phyloP scores from a whole-genome alignment of 2,113 vertebrate species.

The Australoheros scitulus region DNA sequence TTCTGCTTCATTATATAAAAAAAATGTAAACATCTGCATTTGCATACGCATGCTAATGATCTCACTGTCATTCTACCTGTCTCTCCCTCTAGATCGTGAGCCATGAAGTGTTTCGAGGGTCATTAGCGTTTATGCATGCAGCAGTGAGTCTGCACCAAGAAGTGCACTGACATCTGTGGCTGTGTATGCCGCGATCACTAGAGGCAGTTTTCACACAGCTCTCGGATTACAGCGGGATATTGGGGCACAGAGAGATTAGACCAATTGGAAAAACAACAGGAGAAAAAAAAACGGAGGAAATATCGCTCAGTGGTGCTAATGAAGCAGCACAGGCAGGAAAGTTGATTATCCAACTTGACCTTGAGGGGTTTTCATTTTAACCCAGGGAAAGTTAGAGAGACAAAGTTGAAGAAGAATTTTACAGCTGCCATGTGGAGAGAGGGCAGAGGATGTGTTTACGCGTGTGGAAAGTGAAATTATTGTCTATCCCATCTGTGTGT shows the following conservation, averaged over 20 bases:
- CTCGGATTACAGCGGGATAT: constrained; percentile 71
- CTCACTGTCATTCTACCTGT: background rate
- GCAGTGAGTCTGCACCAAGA: constrained; percentile 7
- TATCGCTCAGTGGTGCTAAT: constrained; percentile 67
- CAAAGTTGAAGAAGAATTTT: constrained; percentile 37
- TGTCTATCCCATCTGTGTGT: background rate
- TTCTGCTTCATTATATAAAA: background rate
- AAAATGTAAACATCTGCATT: constrained; percentile 7
- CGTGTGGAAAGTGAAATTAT: background rate
- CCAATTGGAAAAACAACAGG: constrained; percentile 73
- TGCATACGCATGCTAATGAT: constrained; percentile 23
- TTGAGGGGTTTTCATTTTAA: constrained; percentile 62
- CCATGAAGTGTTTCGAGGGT: constrained; percentile 25
- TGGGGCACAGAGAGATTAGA: constrained; percentile 71
- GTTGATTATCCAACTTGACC: constrained; percentile 71
- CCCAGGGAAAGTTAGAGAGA: constrained; percentile 47
- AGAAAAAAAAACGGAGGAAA: constrained; percentile 59
- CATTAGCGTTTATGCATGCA: constrained; percentile 32
- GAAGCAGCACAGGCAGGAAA: constrained; percentile 54
- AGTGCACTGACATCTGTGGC: constrained; percentile 11
- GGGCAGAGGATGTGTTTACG: background rate
- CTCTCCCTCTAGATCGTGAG: constrained; percentile 5
- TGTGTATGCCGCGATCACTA: constrained; percentile 38
- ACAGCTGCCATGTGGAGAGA: background rate
- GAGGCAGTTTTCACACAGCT: constrained; percentile 52